A percentile compares a stretch with the other conserved stretches of the same genome.
phyloP scores from a whole-genome alignment of 2,888 invertebrate species.

The Drosophila tripunctata region DNA sequence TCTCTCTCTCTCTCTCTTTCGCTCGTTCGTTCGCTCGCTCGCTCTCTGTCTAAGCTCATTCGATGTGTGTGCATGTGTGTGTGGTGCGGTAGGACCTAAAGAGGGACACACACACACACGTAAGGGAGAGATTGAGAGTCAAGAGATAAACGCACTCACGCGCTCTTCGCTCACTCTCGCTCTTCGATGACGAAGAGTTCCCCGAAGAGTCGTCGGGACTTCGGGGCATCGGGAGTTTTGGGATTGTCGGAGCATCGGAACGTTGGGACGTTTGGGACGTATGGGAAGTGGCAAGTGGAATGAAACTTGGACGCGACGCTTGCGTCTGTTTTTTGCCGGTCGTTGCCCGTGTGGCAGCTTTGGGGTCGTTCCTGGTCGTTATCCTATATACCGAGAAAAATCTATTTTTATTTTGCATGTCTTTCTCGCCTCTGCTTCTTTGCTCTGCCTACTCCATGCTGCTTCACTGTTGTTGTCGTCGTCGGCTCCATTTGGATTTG shows the following conservation, averaged over 20 bases:
- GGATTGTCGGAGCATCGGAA: neutral
- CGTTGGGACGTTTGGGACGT: neutral
- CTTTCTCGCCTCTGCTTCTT: constrained; percentile 16
- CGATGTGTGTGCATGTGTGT: neutral
- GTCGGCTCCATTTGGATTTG: neutral
- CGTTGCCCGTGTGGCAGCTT: constrained; percentile 65
- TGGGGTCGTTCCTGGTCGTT: constrained; percentile 84
- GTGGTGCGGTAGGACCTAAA: constrained; percentile 45
- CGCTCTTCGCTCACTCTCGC: neutral
- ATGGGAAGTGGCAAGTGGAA: constrained; percentile 5
- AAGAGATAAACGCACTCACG: neutral
- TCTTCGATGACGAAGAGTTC: constrained; percentile 1
- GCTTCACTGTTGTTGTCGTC: constrained; percentile 29
- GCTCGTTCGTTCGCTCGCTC: neutral
- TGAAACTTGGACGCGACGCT: constrained; percentile 16
- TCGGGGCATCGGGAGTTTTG: neutral
- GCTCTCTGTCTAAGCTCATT: neutral
- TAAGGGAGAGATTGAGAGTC: constrained; percentile 12
- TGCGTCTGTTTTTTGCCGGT: constrained; percentile 62
- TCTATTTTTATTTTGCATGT: constrained; percentile 78
- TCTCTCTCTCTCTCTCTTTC: constrained; percentile 3
- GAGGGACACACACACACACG: constrained; percentile 24
- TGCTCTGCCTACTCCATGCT: neutral
- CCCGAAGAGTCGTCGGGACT: neutral
- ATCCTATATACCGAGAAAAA: constrained; percentile 83